A percentile compares a stretch with the other conserved stretches of the same genome.
These are phyloP conservation scores for Caenorhabditis macrosperma DNA, from an alignment of 2,888 invertebrate genomes.

Conservation along the genomic window DNA sequence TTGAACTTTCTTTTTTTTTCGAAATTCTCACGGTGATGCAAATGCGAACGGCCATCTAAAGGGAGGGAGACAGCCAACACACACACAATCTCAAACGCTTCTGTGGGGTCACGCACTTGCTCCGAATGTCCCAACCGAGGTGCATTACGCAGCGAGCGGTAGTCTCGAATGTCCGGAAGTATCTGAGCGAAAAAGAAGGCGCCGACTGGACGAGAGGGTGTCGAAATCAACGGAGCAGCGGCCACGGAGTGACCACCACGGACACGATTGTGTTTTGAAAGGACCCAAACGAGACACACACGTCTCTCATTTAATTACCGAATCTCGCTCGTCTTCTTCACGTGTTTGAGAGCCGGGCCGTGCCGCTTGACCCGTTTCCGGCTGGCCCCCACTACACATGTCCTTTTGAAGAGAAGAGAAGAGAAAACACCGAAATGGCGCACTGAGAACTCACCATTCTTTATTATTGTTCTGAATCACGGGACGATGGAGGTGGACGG, in stretches of 20 bases:
- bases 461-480: conserved; percentile 13
- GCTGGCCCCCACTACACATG: too few species aligned
- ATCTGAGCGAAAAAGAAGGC: conserved; percentile 12
- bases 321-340: conserved; percentile 22
- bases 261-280: conserved; percentile 16
- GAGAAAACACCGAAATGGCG: not conserved
- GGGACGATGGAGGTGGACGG: not conserved
- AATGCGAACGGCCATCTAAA: too few species aligned
- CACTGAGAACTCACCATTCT: conserved; percentile 41
- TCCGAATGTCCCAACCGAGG: not conserved
- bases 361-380: conserved; percentile 30
- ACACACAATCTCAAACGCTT: too few species aligned
- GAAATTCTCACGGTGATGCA: too few species aligned
- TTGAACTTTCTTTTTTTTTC: too few species aligned
- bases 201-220: conserved; percentile 9
- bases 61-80: too few species aligned
- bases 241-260: conserved; percentile 16
- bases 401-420: conserved; percentile 2
- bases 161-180: conserved; percentile 14
- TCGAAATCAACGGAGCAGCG: conserved; percentile 39
- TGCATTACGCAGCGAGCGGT: not conserved
- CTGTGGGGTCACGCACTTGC: not conserved
- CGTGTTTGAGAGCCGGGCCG: conserved; percentile 33
- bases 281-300: conserved; percentile 11
- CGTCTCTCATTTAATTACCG: conserved; percentile 46